Evolutionary conservation across 1,140 invertebrate species (phyloP).

Genomic region (Halyomorpha halys): DNA sequence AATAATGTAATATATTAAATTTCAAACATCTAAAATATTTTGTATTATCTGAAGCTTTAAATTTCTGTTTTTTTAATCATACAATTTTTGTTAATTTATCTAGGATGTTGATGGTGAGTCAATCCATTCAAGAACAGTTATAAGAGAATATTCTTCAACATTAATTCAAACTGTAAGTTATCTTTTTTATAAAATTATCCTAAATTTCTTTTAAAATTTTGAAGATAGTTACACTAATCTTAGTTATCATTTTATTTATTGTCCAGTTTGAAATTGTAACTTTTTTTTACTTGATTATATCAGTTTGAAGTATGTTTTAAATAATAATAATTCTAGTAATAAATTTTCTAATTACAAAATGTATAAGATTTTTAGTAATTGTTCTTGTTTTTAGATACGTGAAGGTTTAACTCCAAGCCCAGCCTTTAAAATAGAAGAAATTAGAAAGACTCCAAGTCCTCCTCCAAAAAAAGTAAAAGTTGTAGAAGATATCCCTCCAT

Average conservation of each 20-base stretch:
- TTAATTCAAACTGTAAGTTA: constrained; percentile 6
- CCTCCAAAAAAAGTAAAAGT: constrained; percentile 34
- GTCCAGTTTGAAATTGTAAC: no score
- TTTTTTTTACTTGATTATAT: no score
- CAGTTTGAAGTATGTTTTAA: no score
- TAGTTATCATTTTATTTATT: no score
- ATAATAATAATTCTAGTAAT: no score
- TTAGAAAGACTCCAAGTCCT: constrained; percentile 29
- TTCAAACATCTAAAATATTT: no score
- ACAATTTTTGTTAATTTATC: not conserved
- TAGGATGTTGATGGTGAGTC: constrained; percentile 6
- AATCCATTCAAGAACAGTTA: constrained; percentile 9
- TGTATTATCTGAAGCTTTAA: no score
- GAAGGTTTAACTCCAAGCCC: constrained; percentile 15
- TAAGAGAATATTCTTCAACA: constrained; percentile 14
- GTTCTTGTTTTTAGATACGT: constrained; percentile 7
- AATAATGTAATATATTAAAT: no score
- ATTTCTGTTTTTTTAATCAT: constrained; percentile 25
- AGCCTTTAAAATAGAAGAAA: constrained; percentile 19
- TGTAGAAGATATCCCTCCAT: constrained; percentile 33
- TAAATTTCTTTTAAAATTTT: no score
- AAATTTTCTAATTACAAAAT: no score
- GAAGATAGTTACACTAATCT: no score
- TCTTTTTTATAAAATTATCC: not conserved
- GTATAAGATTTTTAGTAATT: no score